These are phyloP conservation scores for Diadegma fenestrale DNA, from an alignment of 2,888 invertebrate species.

Conservation along the genomic window DNA sequence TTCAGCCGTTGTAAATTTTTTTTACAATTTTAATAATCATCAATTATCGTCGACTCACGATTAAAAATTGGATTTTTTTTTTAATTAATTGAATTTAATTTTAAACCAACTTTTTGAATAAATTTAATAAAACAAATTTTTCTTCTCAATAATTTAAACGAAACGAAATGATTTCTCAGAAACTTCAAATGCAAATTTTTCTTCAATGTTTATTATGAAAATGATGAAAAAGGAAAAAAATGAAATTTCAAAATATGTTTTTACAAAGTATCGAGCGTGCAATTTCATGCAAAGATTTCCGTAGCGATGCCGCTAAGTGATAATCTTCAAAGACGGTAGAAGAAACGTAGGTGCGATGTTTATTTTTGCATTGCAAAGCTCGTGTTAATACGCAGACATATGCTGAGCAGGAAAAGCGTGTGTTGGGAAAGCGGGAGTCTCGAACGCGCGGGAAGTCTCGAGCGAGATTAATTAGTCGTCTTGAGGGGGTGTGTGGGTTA, in stretches of 20 bases:
- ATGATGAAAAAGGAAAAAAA: background rate
- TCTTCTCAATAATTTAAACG: too few relatives aligned
- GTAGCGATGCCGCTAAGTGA: constrained; percentile 7
- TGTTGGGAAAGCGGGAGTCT: constrained; percentile 65
- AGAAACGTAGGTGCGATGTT: constrained; percentile 12
- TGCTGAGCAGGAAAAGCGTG: constrained; percentile 56
- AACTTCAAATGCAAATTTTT: background rate
- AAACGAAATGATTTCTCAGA: background rate
- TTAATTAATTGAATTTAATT: too few relatives aligned
- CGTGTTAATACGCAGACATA: constrained; percentile 46
- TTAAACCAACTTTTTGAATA: too few relatives aligned
- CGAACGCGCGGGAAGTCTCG: constrained; percentile 43
- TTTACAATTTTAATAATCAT: background rate
- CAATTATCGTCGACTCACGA: background rate
- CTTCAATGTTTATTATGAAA: background rate
- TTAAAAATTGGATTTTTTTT: too few relatives aligned
- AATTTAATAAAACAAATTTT: too few relatives aligned
- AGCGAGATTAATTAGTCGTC: constrained; percentile 66
- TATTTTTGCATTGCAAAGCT: constrained; percentile 51
- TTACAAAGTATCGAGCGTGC: background rate
- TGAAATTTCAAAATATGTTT: background rate
- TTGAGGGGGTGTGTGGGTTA: constrained; percentile 35
- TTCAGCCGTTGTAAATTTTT: background rate
- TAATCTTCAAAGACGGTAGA: constrained; percentile 15
- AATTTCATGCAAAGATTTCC: background rate